A percentile compares a stretch with the other conserved stretches of the same genome.
These are phyloP conservation scores for Phthorimaea operculella DNA, from an alignment of 1,140 invertebrate genomes.

Conservation along the genomic window DNA sequence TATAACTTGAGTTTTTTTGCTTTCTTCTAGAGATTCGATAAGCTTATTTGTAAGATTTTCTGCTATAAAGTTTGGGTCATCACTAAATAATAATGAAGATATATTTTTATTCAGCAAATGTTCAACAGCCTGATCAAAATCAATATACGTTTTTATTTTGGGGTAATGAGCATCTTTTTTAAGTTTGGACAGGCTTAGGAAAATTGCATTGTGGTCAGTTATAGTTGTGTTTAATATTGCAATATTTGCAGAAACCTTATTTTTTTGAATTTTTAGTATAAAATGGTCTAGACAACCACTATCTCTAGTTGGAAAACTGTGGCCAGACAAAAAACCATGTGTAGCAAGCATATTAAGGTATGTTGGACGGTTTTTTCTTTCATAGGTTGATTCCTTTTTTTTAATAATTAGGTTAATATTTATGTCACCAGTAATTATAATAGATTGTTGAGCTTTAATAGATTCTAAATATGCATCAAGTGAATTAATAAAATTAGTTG, in stretches of 20 bases:
- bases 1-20: background rate
- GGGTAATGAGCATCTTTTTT: background rate
- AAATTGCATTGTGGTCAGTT: conserved; percentile 18
- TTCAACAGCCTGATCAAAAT: background rate
- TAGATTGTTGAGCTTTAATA: background rate
- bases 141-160: background rate
- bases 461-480: background rate
- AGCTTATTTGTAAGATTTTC: background rate
- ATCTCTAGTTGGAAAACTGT: no score
- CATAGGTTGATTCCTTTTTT: background rate
- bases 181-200: conserved; percentile 4
- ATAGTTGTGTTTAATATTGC: conserved; percentile 7
- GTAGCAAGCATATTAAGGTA: no score
- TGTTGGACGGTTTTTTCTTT: background rate
- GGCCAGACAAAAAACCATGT: no score
- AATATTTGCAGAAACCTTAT: no score
- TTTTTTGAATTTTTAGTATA: no score
- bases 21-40: background rate
- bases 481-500: background rate
- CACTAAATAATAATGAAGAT: background rate
- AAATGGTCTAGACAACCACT: no score
- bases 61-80: background rate
- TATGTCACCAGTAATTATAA: background rate
- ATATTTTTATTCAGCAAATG: background rate
- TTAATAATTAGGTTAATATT: background rate